Percentiles rank a stretch among this genome's conserved stretches.
Conservation (phyloP, 2,888 invertebrate genomes). For the Strigamia transsilvanica region DNA sequence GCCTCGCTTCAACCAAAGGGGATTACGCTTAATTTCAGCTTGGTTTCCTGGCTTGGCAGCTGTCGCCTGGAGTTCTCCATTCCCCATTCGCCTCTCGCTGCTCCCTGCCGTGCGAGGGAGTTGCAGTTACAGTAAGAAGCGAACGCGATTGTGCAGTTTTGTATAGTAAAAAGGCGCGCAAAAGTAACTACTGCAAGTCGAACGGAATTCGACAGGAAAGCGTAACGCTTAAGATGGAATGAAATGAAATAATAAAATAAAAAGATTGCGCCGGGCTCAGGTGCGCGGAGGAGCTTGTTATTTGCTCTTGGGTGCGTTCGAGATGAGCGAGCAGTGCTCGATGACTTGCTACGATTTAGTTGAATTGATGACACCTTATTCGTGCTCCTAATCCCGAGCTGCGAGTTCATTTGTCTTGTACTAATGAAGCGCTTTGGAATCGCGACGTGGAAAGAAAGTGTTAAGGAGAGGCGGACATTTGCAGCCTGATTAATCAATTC, state of each 20-base stretch:
- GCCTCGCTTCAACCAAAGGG: slow-evolving; percentile 19
- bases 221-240: not conserved
- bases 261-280: not conserved
- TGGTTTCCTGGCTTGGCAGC: slow-evolving; percentile 38
- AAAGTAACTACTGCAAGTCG: not conserved
- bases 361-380: slow-evolving; percentile 24
- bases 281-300: not conserved
- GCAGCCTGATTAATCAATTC: not conserved
- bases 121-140: no score
- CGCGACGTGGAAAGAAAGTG: not conserved
- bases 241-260: not conserved
- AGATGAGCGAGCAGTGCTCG: not conserved
- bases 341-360: slow-evolving; percentile 23
- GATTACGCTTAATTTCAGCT: slow-evolving; percentile 31
- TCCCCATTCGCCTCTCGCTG: not conserved
- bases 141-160: no score
- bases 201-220: not conserved
- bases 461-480: not conserved
- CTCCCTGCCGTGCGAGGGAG: not conserved
- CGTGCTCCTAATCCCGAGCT: not conserved
- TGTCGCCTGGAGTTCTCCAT: slow-evolving; percentile 31
- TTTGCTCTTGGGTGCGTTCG: not conserved
- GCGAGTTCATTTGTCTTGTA: slow-evolving; percentile 9
- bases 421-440: slow-evolving; percentile 7
- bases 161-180: not conserved